Conservation (phyloP, 1,140 invertebrate genomes). For the Saxidomus purpurata region DNA sequence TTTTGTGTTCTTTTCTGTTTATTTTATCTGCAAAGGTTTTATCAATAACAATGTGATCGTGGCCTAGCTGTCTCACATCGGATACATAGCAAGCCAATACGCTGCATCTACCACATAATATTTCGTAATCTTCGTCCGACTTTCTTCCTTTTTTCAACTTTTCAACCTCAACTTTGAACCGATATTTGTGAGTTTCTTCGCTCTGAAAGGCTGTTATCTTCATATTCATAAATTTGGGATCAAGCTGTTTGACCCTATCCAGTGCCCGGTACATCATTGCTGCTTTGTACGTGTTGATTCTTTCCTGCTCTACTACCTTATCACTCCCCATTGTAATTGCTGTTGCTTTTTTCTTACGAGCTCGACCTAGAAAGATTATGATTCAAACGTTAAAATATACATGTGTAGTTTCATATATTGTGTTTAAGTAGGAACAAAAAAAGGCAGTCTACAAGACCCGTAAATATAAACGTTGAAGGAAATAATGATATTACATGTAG, state of each 20-base stretch:
- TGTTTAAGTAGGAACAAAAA: no score
- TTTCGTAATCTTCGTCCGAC: conserved; percentile 27
- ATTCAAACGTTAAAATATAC: no score
- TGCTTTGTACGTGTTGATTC: conserved; percentile 54
- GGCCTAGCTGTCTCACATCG: conserved; percentile 11
- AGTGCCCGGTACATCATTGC: conserved; percentile 56
- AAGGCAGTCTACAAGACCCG: no score
- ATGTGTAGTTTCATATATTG: no score
- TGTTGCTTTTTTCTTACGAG: conserved; percentile 26
- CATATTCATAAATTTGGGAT: not conserved
- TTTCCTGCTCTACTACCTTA: conserved; percentile 44
- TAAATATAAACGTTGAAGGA: no score
- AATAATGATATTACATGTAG: no score
- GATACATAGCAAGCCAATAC: not conserved
- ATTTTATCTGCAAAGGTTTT: conserved; percentile 18
- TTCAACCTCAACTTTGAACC: conserved; percentile 4
- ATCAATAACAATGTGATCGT: conserved; percentile 43
- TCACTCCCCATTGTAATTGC: conserved; percentile 18
- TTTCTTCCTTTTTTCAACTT: conserved; percentile 16
- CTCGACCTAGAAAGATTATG: conserved; percentile 28
- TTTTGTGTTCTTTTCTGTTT: conserved; percentile 33
- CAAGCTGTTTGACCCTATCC: conserved; percentile 10
- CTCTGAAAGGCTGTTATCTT: conserved; percentile 17
- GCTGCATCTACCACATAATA: conserved; percentile 31
- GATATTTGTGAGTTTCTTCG: conserved; percentile 47